A percentile compares a stretch with the other conserved stretches of the same genome.
These are phyloP conservation scores for Cephus pulcher DNA, from an alignment of 2,888 invertebrate genomes.

Conservation along the genomic window DNA sequence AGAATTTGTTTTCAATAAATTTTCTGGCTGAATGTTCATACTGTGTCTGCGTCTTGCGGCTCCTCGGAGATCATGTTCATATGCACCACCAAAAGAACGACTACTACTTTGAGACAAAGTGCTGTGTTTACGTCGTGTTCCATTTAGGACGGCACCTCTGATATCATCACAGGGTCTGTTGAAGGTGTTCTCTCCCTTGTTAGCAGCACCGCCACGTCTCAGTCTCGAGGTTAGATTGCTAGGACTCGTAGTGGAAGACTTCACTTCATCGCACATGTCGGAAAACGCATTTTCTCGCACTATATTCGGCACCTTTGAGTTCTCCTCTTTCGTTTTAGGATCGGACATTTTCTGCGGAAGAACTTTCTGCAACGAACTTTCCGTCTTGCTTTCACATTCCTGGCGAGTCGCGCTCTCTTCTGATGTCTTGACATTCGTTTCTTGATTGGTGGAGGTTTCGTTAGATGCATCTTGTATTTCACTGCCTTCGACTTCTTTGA, in stretches of 20 bases:
- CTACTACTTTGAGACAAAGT: neutral
- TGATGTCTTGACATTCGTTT: neutral
- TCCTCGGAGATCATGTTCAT: neutral
- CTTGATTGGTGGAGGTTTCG: neutral
- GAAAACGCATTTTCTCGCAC: constrained; percentile 39
- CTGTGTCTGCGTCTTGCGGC: neutral
- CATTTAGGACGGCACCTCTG: neutral
- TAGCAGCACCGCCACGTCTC: neutral
- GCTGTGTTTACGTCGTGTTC: neutral
- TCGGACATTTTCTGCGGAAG: neutral
- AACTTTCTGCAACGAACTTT: neutral
- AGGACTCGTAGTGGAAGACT: constrained; percentile 17
- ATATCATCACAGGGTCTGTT: neutral
- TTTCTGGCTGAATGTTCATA: neutral
- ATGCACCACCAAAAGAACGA: neutral
- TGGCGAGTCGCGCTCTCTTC: neutral
- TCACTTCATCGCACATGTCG: constrained; percentile 33
- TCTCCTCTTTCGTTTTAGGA: neutral
- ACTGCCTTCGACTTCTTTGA: constrained; percentile 12
- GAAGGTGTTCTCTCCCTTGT: neutral
- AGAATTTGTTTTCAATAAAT: neutral
- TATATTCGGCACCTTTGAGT: constrained; percentile 20
- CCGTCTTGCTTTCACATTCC: neutral
- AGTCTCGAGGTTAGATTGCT: neutral
- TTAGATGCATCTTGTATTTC: neutral